These are phyloP conservation scores for Rhizomys pruinosus DNA, from an alignment of 2,113 vertebrate genomes.

Conservation along the genomic window DNA sequence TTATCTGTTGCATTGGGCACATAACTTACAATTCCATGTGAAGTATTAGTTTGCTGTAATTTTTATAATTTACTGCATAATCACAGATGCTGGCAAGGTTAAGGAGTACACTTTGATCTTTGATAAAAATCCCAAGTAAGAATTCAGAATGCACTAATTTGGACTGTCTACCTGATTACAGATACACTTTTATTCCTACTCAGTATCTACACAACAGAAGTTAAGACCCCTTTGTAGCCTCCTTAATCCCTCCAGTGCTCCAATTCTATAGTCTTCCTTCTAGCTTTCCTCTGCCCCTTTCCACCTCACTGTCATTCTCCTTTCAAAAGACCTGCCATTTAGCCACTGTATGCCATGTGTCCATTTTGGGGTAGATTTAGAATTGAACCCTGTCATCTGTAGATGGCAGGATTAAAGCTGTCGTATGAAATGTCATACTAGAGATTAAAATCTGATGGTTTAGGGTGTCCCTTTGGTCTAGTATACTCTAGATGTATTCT, in stretches of 20 bases:
- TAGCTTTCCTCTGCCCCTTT: neutral
- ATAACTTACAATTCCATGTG: constrained; percentile 42
- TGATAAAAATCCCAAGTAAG: neutral
- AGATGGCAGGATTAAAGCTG: neutral
- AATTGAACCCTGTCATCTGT: neutral
- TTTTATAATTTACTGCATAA: neutral
- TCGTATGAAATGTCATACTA: neutral
- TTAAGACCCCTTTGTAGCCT: neutral
- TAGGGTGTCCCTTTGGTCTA: neutral
- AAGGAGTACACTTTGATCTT: neutral
- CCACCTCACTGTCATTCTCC: neutral
- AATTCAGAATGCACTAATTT: constrained; percentile 21
- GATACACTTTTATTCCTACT: neutral
- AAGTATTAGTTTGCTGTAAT: constrained; percentile 33
- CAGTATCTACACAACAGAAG: neutral
- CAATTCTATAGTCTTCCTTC: neutral
- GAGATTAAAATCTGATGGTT: neutral
- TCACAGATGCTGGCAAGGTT: constrained; percentile 13
- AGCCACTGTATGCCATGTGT: neutral
- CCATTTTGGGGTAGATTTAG: constrained; percentile 30
- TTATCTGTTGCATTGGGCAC: constrained; percentile 6
- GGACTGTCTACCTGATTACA: neutral
- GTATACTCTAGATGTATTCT: constrained; percentile 9
- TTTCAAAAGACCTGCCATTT: too few relatives aligned
- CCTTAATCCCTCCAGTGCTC: neutral